Conservation (phyloP, 2,888 invertebrate species). For the Nematopogon swammerdamellus region DNA sequence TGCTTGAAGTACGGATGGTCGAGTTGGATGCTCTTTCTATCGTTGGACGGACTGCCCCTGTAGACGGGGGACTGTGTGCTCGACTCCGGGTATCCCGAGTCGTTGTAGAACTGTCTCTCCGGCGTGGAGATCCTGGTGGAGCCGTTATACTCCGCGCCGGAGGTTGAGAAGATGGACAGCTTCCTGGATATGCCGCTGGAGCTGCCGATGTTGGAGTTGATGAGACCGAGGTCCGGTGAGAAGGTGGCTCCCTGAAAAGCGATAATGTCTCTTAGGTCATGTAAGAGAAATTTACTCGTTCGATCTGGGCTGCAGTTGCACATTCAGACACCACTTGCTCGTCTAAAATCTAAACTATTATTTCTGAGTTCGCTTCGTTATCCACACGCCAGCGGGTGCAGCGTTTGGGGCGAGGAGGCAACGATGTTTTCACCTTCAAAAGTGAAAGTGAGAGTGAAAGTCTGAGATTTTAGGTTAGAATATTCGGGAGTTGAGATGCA, state of each 20-base stretch:
- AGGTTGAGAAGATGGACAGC: slow-evolving; percentile 22
- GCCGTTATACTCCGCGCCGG: slow-evolving; percentile 18
- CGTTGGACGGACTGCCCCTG: slow-evolving; percentile 8
- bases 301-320: not conserved
- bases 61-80: slow-evolving; percentile 4
- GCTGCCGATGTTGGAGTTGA: slow-evolving; percentile 24
- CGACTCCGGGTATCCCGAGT: slow-evolving; percentile 4
- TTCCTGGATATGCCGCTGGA: slow-evolving; percentile 17
- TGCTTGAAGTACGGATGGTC: slow-evolving; percentile 9
- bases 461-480: too few relatives aligned
- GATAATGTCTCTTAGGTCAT: too few relatives aligned
- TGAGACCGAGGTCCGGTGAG: slow-evolving; percentile 17
- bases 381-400: too few relatives aligned
- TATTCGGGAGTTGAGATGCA: too few relatives aligned
- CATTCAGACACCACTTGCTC: not conserved
- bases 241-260: slow-evolving; percentile 21
- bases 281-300: too few relatives aligned
- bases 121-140: slow-evolving; percentile 14
- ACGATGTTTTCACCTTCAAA: too few relatives aligned
- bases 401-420: too few relatives aligned
- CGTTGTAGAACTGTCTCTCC: slow-evolving; percentile 10
- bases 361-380: too few relatives aligned
- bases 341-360: too few relatives aligned
- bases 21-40: slow-evolving; percentile 7
- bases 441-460: too few relatives aligned